Percentiles rank a stretch among this genome's conserved stretches.
Evolutionary conservation across 2,797 vertebrate genomes (phyloP).

Genomic region (Sebastes baramenuke): DNA sequence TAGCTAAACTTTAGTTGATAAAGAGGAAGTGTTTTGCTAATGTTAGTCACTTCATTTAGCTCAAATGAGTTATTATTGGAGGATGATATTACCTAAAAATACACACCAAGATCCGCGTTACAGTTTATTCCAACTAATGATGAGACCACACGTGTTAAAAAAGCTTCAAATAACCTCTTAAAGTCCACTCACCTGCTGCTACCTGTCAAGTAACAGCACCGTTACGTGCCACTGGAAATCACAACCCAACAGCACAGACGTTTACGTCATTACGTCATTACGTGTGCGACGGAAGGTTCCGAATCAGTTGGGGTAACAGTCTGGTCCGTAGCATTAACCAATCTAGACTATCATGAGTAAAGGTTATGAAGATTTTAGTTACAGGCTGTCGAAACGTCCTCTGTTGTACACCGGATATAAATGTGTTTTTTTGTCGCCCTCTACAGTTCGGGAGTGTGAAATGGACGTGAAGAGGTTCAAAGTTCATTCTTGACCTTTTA

Average conservation of each 20-base stretch:
- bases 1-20: background rate
- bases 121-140: background rate
- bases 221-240: background rate
- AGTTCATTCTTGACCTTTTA: background rate
- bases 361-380: background rate
- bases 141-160: fast-evolving
- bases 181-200: background rate
- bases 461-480: background rate
- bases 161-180: background rate
- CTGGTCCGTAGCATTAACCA: background rate
- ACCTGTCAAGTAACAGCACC: background rate
- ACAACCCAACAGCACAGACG: background rate
- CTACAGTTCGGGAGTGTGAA: slow-evolving; percentile 33
- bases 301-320: background rate
- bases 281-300: background rate
- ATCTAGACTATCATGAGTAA: fast-evolving
- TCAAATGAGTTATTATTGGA: fast-evolving
- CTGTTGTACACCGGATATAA: background rate
- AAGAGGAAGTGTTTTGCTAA: background rate
- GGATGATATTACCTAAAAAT: background rate
- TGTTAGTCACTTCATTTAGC: background rate
- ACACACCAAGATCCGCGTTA: background rate
- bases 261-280: background rate
- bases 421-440: slow-evolving; percentile 23
- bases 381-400: background rate